Conservation (phyloP, 2,888 invertebrate species). For the Venusia cambrica region DNA sequence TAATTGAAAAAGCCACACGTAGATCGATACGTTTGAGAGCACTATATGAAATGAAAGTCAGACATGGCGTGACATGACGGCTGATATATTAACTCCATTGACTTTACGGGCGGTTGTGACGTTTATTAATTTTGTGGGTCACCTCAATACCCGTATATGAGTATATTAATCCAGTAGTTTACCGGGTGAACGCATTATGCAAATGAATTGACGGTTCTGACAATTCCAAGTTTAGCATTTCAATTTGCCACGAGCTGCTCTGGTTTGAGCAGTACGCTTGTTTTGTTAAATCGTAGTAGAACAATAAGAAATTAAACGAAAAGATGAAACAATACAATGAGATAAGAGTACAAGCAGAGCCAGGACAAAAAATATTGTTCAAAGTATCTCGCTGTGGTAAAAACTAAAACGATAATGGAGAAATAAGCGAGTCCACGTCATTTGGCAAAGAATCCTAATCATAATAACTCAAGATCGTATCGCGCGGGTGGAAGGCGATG, state of each 20-base stretch:
- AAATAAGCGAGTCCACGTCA: conserved; percentile 74
- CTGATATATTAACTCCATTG: conserved; percentile 74
- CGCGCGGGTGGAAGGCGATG: conserved; percentile 70
- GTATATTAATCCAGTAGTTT: conserved; percentile 54
- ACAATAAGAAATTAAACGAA: conserved; percentile 2
- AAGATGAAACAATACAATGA: conserved; percentile 4
- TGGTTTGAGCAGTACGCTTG: conserved; percentile 20
- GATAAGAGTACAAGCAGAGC: conserved; percentile 1
- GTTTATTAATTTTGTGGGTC: conserved; percentile 70
- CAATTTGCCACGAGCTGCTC: conserved; percentile 25
- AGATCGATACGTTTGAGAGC: conserved; percentile 70
- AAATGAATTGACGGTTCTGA: conserved; percentile 36
- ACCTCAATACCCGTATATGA: conserved; percentile 51
- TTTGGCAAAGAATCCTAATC: conserved; percentile 79
- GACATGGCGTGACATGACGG: conserved; percentile 61
- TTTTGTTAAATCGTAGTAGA: neutral
- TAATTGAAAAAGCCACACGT: conserved; percentile 75
- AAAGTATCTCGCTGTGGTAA: conserved; percentile 43
- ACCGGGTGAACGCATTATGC: conserved; percentile 39
- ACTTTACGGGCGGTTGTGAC: conserved; percentile 66
- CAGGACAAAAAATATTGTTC: conserved; percentile 18
- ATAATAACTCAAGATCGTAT: conserved; percentile 80
- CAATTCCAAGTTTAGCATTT: conserved; percentile 31
- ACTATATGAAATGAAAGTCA: conserved; percentile 77
- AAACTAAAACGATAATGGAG: conserved; percentile 70